A percentile compares a stretch with the other conserved stretches of the same genome.
Conservation (phyloP, 2,888 invertebrate species). For the Erebia ligea region DNA sequence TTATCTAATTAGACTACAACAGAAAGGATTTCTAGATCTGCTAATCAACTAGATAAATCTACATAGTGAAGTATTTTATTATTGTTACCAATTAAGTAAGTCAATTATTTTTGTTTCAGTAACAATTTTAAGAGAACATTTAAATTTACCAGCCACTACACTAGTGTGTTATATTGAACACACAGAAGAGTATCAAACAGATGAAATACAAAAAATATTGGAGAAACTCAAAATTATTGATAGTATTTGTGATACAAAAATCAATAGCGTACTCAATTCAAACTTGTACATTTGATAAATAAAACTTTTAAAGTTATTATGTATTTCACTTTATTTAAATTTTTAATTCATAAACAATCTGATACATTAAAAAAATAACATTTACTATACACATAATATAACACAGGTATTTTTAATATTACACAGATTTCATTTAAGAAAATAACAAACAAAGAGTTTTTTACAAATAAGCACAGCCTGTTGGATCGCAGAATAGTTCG, state of each 20-base stretch:
- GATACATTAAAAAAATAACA: slow-evolving; percentile 40
- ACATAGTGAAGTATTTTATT: neutral
- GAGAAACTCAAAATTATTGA: slow-evolving; percentile 59
- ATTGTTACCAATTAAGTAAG: neutral
- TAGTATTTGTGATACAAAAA: slow-evolving; percentile 42
- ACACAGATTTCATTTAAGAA: slow-evolving; percentile 54
- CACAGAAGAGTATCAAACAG: slow-evolving; percentile 61
- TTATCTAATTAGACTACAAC: no score
- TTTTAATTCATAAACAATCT: slow-evolving; percentile 39
- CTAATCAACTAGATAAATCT: no score
- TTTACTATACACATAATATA: slow-evolving; percentile 46
- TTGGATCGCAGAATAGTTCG: slow-evolving; percentile 79
- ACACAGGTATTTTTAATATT: slow-evolving; percentile 56
- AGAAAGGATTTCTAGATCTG: no score
- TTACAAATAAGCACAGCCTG: slow-evolving; percentile 78
- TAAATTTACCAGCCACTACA: slow-evolving; percentile 57
- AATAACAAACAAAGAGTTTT: slow-evolving; percentile 59
- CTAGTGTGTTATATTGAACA: slow-evolving; percentile 67
- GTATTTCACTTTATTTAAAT: slow-evolving; percentile 34
- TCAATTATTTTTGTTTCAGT: slow-evolving; percentile 57
- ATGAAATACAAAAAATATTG: slow-evolving; percentile 60
- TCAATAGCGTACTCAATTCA: slow-evolving; percentile 56
- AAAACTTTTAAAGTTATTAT: slow-evolving; percentile 20
- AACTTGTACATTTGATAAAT: slow-evolving; percentile 67
- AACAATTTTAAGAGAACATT: slow-evolving; percentile 63